Conservation (phyloP, 2,888 invertebrate genomes). For the Eupsilia transversa region DNA sequence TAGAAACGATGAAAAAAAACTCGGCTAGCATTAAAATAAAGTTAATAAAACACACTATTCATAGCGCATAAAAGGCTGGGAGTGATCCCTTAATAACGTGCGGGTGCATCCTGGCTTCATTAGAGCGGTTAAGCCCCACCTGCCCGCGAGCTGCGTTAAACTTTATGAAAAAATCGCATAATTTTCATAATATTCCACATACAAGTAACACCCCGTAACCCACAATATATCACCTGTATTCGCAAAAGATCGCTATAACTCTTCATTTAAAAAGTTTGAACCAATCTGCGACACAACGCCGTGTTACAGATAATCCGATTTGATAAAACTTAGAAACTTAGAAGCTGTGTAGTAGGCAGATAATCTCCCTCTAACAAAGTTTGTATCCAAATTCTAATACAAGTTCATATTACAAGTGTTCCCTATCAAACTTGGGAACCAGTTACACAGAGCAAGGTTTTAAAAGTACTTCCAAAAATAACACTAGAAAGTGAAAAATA, state of each 20-base stretch:
- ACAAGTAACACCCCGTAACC: conserved; percentile 19
- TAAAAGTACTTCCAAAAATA: too few relatives aligned
- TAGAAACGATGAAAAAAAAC: conserved; percentile 55
- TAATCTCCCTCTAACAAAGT: conserved; percentile 48
- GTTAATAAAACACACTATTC: conserved; percentile 80
- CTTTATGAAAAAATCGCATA: conserved; percentile 73
- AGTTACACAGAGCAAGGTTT: conserved; percentile 32
- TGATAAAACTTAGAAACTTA: conserved; percentile 57
- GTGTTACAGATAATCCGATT: conserved; percentile 47
- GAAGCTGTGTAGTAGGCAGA: conserved; percentile 42
- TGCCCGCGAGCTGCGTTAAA: conserved; percentile 68
- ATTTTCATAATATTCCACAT: conserved; percentile 57
- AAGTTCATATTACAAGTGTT: conserved; percentile 44
- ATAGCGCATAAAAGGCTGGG: conserved; percentile 74
- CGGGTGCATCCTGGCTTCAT: conserved; percentile 79
- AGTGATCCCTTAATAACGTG: conserved; percentile 82
- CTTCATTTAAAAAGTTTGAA: conserved; percentile 33
- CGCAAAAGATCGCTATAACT: conserved; percentile 27
- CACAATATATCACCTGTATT: conserved; percentile 34
- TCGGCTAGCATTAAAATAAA: conserved; percentile 74
- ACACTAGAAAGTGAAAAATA: too few relatives aligned
- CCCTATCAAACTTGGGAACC: conserved; percentile 49
- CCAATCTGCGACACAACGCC: conserved; percentile 32
- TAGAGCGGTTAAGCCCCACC: conserved; percentile 72
- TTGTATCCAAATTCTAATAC: conserved; percentile 42